Evolutionary conservation across 2,113 vertebrate genomes (phyloP), one percentile per base, ranked within the genome.

Genomic region (Camelus dromedarius): DNA sequence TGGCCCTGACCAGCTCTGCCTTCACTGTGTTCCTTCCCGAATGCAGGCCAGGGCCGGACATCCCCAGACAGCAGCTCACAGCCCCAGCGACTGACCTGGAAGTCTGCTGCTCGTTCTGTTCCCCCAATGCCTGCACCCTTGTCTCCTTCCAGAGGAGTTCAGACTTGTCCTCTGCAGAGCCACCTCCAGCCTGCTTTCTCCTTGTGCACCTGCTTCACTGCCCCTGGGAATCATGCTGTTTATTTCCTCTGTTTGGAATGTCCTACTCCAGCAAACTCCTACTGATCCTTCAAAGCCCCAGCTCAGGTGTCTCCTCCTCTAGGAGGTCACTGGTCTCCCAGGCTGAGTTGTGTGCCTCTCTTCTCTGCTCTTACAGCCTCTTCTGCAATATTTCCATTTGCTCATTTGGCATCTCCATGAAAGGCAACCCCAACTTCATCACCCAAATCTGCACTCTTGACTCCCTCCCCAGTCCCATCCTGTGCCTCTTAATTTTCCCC

Each of bases 11-110:
- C 16, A 50, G 22, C 13, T 24, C 69, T 54, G 26, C 9, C n/a
- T 69, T 48, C 5, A 19, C 19, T 0, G 26, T 32, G n/a, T 32
- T 73, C 38, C 67, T 72, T 32, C 6, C 12, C 2, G 26, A n/a
- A 32, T 26, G 58, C n/a, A 42, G 19, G n/a, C n/a, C 6, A 9
- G 58, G 30, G 11, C 11, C 19, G 72, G 28, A 28, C 0, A 5
- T 56, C 7, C 22, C 1, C 28, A 69, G 35, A 24, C 50, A 1
- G 0, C 8, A 3, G 18, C 83, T 54, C 3, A 0, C 46, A 56
- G 81, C 42, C 3, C 8, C n/a, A 67, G 81, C 5, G 11, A 9
- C 9, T 24, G 12, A 19, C 60, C 30, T 67, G 62, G 73, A 48
- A 35, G 16, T n/a, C 50, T 69, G 72, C 30, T 19, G 22, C 2